phyloP scores from a whole-genome alignment of 1,140 invertebrate genomes.

The Drosophila arawakana region DNA sequence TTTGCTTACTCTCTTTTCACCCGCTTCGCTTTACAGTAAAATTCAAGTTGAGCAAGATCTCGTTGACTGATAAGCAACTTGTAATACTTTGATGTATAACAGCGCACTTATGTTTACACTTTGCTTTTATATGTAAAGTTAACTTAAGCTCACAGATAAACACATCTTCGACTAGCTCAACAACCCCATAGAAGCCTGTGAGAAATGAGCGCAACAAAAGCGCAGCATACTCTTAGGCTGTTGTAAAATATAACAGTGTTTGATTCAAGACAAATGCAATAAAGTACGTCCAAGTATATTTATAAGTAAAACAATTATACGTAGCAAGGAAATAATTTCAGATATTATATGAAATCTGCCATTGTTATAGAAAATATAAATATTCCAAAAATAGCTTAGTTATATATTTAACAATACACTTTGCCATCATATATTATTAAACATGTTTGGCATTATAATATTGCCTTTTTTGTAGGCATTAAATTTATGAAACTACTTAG shows the following conservation, averaged over 20 bases:
- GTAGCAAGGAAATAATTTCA: too few relatives aligned
- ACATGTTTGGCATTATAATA: neutral
- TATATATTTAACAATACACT: neutral
- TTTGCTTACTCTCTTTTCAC: slow-evolving; percentile 11
- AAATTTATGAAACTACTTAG: neutral
- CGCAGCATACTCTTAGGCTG: slow-evolving; percentile 20
- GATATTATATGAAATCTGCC: slow-evolving; percentile 15
- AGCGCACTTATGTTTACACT: slow-evolving; percentile 22
- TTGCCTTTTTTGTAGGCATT: neutral
- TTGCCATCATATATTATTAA: slow-evolving; percentile 16
- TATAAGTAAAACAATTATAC: too few relatives aligned
- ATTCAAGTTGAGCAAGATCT: slow-evolving; percentile 45
- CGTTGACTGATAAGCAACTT: slow-evolving; percentile 51
- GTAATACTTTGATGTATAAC: slow-evolving; percentile 8
- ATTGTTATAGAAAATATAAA: slow-evolving; percentile 11
- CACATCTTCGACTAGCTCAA: neutral
- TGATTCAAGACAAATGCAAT: neutral
- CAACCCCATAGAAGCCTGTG: neutral
- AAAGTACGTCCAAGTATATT: neutral
- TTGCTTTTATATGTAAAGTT: neutral
- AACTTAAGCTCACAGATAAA: neutral
- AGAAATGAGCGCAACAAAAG: neutral
- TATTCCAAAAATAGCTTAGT: slow-evolving; percentile 22
- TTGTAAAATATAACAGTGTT: neutral
- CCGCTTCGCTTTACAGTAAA: slow-evolving; percentile 15